Conservation (phyloP, 2,113 vertebrate genomes). For the Ptychochromis oligacanthus region DNA sequence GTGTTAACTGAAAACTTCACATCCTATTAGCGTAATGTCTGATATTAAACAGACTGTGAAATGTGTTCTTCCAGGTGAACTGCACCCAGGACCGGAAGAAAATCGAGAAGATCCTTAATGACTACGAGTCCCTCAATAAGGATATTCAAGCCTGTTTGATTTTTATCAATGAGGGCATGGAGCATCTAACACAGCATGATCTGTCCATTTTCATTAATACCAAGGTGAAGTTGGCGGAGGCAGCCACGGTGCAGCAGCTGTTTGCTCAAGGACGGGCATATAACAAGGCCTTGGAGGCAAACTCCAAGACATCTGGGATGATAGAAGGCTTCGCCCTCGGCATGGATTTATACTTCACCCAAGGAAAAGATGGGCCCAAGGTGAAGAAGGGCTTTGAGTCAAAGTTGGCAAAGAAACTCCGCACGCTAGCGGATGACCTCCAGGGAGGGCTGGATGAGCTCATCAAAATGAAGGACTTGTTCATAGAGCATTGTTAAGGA, state of each 20-base stretch:
- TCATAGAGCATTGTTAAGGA: neutral
- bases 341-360: slow-evolving; percentile 45
- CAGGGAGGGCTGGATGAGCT: neutral
- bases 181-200: neutral
- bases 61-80: slow-evolving; percentile 26
- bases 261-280: rapidly evolving
- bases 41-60: rapidly evolving
- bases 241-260: neutral
- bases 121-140: neutral
- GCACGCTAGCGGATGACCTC: slow-evolving; percentile 7
- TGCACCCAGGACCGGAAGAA: slow-evolving; percentile 38
- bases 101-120: slow-evolving; percentile 24
- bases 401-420: slow-evolving; percentile 41
- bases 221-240: neutral
- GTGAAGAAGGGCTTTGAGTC: slow-evolving; percentile 40
- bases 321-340: slow-evolving; percentile 35
- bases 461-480: neutral
- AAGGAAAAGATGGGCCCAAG: slow-evolving; percentile 26
- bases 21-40: neutral
- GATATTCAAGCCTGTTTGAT: slow-evolving; percentile 15
- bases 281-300: neutral
- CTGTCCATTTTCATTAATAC: neutral
- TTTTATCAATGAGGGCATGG: slow-evolving; percentile 35
- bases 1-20: rapidly evolving
- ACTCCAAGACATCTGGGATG: neutral